Base-by-base conservation (phyloP, 2,113 vertebrate genomes). In the Anoura caudifer region DNA sequence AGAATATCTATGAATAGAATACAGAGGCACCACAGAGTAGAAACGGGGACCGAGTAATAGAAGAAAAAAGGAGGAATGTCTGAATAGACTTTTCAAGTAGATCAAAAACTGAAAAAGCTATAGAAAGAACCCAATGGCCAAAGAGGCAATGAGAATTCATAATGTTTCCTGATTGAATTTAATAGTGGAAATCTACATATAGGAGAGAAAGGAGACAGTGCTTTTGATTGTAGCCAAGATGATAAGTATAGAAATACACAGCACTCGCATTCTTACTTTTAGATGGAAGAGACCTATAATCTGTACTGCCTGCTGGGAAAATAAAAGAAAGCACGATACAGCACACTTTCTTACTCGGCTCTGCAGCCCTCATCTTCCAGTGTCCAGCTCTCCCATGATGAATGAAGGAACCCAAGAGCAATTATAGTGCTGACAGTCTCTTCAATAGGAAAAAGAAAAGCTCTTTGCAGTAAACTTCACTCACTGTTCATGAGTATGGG, bases 61-160 rank as follows among this genome's bases (percentile, higher is more conserved):
- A 98, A 96, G 97, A 97, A 97, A 94, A 98, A 97, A 97, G 96
- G 63, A 93, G 65, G 69, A 96, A 89, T 61, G 52, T 86, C 93
- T 98, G 97, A 97, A 97, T 97, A 97, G 97, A 97, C 89, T 96
- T 98, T 97, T 96, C 93, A 98, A 96, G 96, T 96, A 96, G 96
- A 97, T 98, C 97, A 98, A 97, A 98, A 96, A 86, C 67, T 86
- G 79, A 94, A 96, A 97, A 96, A 52, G 85, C 93, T 83, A 83
- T 20, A 94, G 94, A 97, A 97, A 96, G 86, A 94, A 96, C 43
- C 94, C 91, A 79, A 65, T 61, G 86, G 63, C 79, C 95, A 96
- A 86, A 97, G 95, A 97, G 63, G 95, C 89, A 77, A 69, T 86
- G 85, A 92, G 85, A 96, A 98, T 96, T 95, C 91, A 95, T 83